These are phyloP conservation scores for Papilio polyxenes DNA, from an alignment of 1,140 invertebrate genomes.

Conservation along the genomic window DNA sequence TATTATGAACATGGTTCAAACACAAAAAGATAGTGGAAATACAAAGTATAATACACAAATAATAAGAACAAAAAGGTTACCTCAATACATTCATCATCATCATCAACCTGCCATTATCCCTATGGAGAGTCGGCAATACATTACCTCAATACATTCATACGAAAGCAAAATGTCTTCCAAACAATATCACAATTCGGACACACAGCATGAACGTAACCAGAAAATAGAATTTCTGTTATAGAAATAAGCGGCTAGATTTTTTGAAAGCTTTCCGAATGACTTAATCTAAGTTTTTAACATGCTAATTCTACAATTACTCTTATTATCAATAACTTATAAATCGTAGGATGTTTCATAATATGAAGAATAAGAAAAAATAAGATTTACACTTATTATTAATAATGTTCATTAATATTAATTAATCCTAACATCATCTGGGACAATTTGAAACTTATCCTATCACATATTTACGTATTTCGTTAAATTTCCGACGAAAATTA, in stretches of 20 bases:
- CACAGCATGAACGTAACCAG: too few relatives aligned
- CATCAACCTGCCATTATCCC: too few relatives aligned
- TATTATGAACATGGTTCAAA: slow-evolving; percentile 46
- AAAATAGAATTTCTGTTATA: too few relatives aligned
- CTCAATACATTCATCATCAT: too few relatives aligned
- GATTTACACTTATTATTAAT: background rate
- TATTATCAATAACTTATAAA: background rate
- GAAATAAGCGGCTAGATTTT: too few relatives aligned
- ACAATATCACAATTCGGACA: too few relatives aligned
- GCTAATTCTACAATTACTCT: background rate
- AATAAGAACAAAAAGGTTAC: background rate
- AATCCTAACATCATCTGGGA: background rate
- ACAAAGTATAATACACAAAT: background rate
- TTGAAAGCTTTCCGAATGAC: too few relatives aligned
- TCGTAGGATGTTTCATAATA: background rate
- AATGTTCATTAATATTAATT: background rate
- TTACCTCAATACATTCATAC: background rate
- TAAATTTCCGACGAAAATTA: background rate
- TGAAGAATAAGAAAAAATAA: background rate
- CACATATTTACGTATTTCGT: slow-evolving; percentile 30
- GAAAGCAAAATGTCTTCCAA: background rate
- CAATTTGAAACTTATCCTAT: slow-evolving; percentile 23
- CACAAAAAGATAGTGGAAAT: background rate
- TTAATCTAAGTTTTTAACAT: too few relatives aligned
- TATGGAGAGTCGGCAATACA: too few relatives aligned